Base-by-base conservation (phyloP, 92 coral and sea anemone genomes). In the Epizoanthus scotinus region DNA sequence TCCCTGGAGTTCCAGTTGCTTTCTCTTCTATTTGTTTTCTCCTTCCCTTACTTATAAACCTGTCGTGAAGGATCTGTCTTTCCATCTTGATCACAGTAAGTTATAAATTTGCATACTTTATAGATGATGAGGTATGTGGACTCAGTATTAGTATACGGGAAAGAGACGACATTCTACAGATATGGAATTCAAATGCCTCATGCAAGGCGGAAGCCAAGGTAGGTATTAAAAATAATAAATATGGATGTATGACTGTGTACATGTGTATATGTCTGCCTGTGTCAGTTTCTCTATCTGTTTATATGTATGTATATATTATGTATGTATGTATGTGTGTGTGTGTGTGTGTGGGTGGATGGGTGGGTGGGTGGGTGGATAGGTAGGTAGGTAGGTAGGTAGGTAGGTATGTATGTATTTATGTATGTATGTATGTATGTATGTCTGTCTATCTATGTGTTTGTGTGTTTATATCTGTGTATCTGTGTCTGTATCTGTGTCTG, bases 111-210 rank as follows among this genome's bases (percentile, higher is more conserved):
- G 10, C 50, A 54, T 42, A 5, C 59, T 49, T 24, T 17, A 0
- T 73, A 95, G 99, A 91, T 74, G 99, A 95, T 85, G 94, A 95
- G 80, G 91, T 95, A 20, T 94, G 97, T 71, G 99, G 99, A 1
- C 82, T 95, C 15, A 95, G 99, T 75, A 88, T 95, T 6, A 93
- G 98, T 71, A 88, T 95, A 63, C 94, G 99, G n/a, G 99, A 95
- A 55, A 91, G 99, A 82, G 99, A 95, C 78, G 99, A 95, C 67
- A 90, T 95, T 21, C 71, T 95, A 14, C 99, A 95, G 71, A 86
- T 95, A 57, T 95, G 99, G 99, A 93, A 95, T 74, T 82, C 99
- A 31, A 86, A 91, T 83, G 99, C 99, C 1, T 19, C 73, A 3
- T 82, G 50, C 26, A 86, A 64, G 6, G 67, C 86, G 18, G 87